A percentile compares a stretch with the other conserved stretches of the same genome.
These are phyloP conservation scores for Lydus trimaculatus DNA, from an alignment of 2,888 invertebrate species.

Conservation along the genomic window DNA sequence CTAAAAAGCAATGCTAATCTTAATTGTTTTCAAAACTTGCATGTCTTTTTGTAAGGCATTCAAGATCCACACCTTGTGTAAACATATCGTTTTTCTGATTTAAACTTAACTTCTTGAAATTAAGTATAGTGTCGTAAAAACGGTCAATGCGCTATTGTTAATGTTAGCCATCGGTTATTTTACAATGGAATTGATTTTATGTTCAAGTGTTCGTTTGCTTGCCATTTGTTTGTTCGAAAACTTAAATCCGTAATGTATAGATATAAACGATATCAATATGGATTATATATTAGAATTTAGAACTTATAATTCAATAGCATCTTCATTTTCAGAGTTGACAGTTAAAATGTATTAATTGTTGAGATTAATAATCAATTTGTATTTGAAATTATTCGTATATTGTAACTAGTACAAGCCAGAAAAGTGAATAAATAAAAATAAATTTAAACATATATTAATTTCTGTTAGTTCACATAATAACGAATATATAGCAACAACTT, in stretches of 20 bases:
- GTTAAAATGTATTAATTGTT: constrained; percentile 14
- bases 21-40: too few species aligned
- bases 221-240: not conserved
- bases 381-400: not conserved
- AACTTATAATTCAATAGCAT: constrained; percentile 30
- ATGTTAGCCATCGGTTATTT: not conserved
- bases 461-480: not conserved
- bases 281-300: constrained; percentile 29
- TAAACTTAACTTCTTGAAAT: not conserved
- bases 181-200: not conserved
- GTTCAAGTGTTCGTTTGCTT: not conserved
- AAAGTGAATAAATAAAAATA: not conserved
- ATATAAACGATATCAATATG: constrained; percentile 28
- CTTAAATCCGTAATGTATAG: not conserved
- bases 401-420: not conserved
- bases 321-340: constrained; percentile 27
- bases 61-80: not conserved
- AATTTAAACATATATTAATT: not conserved
- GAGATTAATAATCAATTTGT: not conserved
- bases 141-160: not conserved
- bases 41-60: too few species aligned
- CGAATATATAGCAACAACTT: not conserved
- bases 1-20: too few species aligned
- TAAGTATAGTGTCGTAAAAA: not conserved
- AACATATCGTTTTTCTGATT: not conserved